phyloP scores from a whole-genome alignment of 37 sponge, comb jelly and placozoan genomes.

The Lycopodina hypogea region DNA sequence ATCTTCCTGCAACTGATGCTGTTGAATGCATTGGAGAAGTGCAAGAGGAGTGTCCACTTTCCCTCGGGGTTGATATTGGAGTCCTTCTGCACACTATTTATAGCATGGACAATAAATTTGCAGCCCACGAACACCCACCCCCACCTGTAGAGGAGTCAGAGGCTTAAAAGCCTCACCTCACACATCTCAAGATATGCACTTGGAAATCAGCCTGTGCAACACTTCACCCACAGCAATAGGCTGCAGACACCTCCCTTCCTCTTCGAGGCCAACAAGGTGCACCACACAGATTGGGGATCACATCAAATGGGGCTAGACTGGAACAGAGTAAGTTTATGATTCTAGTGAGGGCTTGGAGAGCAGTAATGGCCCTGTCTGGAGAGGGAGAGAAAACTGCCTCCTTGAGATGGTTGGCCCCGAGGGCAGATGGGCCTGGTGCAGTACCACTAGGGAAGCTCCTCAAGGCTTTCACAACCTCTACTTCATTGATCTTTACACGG shows the following conservation, averaged over 20 bases:
- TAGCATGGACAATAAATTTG: conserved; percentile 7
- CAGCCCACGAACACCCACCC: conserved; percentile 15
- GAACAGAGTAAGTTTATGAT: background rate
- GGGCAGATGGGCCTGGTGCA: conserved; percentile 12
- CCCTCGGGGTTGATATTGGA: too few relatives aligned
- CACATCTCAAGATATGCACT: too few relatives aligned
- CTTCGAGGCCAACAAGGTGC: conserved; percentile 3
- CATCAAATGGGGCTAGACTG: background rate
- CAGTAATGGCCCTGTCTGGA: background rate
- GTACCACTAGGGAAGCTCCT: conserved; percentile 20
- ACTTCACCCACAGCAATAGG: conserved; percentile 29
- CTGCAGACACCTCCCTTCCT: conserved; percentile 8
- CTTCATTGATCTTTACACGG: background rate
- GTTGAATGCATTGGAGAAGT: background rate
- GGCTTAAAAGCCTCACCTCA: too few relatives aligned
- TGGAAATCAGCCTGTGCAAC: conserved; percentile 6
- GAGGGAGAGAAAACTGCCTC: conserved; percentile 24
- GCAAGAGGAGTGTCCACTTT: background rate
- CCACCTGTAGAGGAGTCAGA: conserved; percentile 20
- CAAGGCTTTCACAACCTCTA: background rate
- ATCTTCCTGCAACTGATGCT: background rate
- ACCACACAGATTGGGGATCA: conserved; percentile 33
- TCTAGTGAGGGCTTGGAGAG: background rate
- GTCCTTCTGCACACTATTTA: too few relatives aligned
- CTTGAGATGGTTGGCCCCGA: conserved; percentile 7